These are phyloP conservation scores for Rhyacophila evoluta DNA, from an alignment of 2,888 invertebrate genomes.

Conservation along the genomic window DNA sequence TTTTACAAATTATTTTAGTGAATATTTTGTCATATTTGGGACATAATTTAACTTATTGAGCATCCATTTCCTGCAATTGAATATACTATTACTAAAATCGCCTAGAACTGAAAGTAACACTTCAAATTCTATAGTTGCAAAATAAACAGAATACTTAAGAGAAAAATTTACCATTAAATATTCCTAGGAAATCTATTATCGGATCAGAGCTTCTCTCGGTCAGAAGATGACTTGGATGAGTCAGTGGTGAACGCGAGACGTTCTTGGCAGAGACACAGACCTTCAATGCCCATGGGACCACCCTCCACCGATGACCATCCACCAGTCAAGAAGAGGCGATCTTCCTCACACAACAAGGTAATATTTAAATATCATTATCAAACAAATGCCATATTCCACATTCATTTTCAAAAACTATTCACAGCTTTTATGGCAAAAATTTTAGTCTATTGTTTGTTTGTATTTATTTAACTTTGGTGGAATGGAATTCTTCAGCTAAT, in stretches of 20 bases:
- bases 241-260: constrained; percentile 67
- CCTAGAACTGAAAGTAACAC: too few relatives aligned
- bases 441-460: not conserved
- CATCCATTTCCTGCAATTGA: too few relatives aligned
- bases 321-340: constrained; percentile 63
- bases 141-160: too few relatives aligned
- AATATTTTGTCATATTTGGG: too few relatives aligned
- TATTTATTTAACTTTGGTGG: not conserved
- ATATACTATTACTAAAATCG: too few relatives aligned
- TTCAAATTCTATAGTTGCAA: too few relatives aligned
- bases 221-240: constrained; percentile 83
- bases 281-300: constrained; percentile 61
- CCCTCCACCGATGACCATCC: constrained; percentile 59
- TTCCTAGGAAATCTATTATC: constrained; percentile 77
- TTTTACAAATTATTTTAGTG: too few relatives aligned
- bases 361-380: too few relatives aligned
- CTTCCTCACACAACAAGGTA: constrained; percentile 63
- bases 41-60: too few relatives aligned
- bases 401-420: not conserved
- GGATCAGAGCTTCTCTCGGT: constrained; percentile 85
- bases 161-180: too few relatives aligned
- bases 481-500: too few relatives aligned
- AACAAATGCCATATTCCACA: not conserved
- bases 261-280: constrained; percentile 67
- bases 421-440: too few relatives aligned